These are phyloP conservation scores for Pogoniulus pusillus DNA, from an alignment of 2,797 vertebrate species.

Conservation along the genomic window DNA sequence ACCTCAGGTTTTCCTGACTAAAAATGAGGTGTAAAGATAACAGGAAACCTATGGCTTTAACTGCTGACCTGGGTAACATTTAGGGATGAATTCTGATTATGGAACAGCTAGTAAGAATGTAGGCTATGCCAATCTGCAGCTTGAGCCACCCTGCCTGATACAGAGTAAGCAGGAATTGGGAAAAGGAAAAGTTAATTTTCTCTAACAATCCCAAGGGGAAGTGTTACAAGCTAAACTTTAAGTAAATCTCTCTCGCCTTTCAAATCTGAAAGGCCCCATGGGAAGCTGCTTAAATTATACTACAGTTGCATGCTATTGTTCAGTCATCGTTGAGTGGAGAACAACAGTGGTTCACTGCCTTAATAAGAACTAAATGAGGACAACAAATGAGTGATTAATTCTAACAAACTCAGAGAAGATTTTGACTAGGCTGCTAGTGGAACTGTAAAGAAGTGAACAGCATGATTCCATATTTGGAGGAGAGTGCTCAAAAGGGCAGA, in stretches of 20 bases:
- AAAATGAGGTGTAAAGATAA: not conserved
- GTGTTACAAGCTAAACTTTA: not conserved
- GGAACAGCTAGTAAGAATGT: not conserved
- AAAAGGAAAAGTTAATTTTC: not conserved
- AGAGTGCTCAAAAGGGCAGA: not conserved
- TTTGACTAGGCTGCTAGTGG: fast-evolving
- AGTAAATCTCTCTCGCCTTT: not conserved
- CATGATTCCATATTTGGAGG: not conserved
- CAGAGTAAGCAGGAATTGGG: not conserved
- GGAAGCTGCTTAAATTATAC: not conserved
- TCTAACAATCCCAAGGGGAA: not conserved
- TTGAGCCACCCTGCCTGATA: not conserved
- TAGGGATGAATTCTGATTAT: not conserved
- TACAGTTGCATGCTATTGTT: not conserved
- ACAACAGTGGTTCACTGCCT: not conserved
- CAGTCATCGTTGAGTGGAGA: not conserved
- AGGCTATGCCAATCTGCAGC: not conserved
- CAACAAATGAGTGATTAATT: not conserved
- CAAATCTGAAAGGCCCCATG: not conserved
- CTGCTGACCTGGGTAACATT: not conserved
- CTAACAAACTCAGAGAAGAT: not conserved
- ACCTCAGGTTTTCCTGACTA: not conserved
- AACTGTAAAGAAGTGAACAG: not conserved
- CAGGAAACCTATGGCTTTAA: not conserved
- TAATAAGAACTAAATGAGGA: not conserved